A percentile compares a stretch with the other conserved stretches of the same genome.
Evolutionary conservation across 2,888 invertebrate genomes (phyloP).

Genomic region (Tetranychus piercei): DNA sequence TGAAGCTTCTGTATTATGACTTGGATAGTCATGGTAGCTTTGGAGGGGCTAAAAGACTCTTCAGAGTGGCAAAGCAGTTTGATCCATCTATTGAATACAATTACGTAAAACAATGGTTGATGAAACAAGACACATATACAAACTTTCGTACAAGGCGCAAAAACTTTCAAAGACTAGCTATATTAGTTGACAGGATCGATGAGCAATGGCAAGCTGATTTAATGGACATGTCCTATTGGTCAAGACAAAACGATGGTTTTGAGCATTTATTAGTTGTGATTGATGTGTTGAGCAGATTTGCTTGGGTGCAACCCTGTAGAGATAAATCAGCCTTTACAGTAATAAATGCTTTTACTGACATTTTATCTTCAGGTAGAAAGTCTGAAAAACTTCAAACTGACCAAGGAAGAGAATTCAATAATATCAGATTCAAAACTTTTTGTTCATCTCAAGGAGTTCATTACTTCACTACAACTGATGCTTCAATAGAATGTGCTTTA

Average conservation of each 20-base stretch:
- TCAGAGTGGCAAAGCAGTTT: not conserved
- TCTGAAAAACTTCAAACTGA: conserved; percentile 20
- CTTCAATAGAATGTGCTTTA: conserved; percentile 29
- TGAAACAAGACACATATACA: not conserved
- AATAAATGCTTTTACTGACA: not conserved
- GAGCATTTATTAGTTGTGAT: conserved; percentile 25
- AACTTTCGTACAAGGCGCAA: not conserved
- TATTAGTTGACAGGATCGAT: conserved; percentile 24
- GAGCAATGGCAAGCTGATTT: conserved; percentile 26
- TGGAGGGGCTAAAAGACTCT: not conserved
- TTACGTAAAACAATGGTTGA: not conserved
- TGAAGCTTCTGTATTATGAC: not conserved
- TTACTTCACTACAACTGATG: conserved; percentile 26
- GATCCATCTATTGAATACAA: not conserved
- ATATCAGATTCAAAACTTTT: conserved; percentile 15
- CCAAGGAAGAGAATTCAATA: conserved; percentile 25
- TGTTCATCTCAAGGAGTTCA: not conserved
- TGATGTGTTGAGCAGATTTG: conserved; percentile 26
- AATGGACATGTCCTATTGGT: conserved; percentile 20
- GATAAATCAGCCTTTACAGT: conserved; percentile 23
- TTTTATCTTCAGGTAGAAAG: not conserved
- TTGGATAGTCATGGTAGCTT: not conserved
- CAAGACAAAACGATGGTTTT: conserved; percentile 24
- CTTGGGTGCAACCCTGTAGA: conserved; percentile 25
- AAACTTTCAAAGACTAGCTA: not conserved